Conservation (phyloP, 2,888 invertebrate genomes). For the Hypselothyrea guttata region DNA sequence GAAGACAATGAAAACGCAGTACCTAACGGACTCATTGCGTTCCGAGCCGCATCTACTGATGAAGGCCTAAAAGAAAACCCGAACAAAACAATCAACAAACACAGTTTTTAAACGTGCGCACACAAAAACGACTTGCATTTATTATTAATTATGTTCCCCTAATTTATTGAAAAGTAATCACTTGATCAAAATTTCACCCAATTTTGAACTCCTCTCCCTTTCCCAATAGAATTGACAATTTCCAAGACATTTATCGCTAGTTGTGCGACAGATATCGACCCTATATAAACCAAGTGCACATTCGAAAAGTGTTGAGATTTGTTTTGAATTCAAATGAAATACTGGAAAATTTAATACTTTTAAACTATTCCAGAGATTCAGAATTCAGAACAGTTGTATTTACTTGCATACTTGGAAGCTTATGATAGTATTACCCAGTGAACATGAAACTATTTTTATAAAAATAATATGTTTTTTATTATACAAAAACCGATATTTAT, state of each 20-base stretch:
- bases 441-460: constrained; percentile 36
- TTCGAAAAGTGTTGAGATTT: constrained; percentile 19
- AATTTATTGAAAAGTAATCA: constrained; percentile 21
- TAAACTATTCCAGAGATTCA: neutral
- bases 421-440: constrained; percentile 63
- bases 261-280: too few relatives aligned
- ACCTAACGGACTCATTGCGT: constrained; percentile 82
- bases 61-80: constrained; percentile 69
- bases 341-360: too few relatives aligned
- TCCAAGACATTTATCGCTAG: too few relatives aligned
- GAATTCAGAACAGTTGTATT: too few relatives aligned
- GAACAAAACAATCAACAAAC: constrained; percentile 27
- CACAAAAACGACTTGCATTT: constrained; percentile 56
- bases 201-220: too few relatives aligned
- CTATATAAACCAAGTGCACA: too few relatives aligned
- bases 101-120: constrained; percentile 18
- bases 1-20: constrained; percentile 82
- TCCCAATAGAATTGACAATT: too few relatives aligned
- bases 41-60: constrained; percentile 82
- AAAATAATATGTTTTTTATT: constrained; percentile 20
- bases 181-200: too few relatives aligned
- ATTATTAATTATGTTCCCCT: constrained; percentile 31
- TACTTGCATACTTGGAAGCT: constrained; percentile 33
- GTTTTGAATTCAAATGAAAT: too few relatives aligned
- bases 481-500: constrained; percentile 35